phyloP scores from a whole-genome alignment of 2,113 vertebrate genomes.

The Austrofundulus limnaeus region DNA sequence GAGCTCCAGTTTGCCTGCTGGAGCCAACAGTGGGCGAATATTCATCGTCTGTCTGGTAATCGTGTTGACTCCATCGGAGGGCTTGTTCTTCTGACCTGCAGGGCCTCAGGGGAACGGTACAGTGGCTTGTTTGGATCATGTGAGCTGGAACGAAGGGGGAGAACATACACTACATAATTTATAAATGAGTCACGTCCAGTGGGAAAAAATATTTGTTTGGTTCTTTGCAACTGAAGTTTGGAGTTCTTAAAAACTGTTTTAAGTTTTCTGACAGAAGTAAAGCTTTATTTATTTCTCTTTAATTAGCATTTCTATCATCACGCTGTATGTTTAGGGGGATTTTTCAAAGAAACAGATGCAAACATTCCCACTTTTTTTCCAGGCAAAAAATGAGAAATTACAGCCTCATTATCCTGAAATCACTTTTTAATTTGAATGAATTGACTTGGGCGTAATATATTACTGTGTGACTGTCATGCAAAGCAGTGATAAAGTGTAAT shows the following conservation, averaged over 20 bases:
- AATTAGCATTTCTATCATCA: conserved; percentile 43
- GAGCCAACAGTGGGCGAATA: conserved; percentile 60
- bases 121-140: conserved; percentile 48
- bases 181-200: conserved; percentile 10
- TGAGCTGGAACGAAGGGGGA: conserved; percentile 29
- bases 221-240: conserved; percentile 11
- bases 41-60: conserved; percentile 58
- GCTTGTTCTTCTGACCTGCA: conserved; percentile 59
- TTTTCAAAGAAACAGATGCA: conserved; percentile 42
- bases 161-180: conserved; percentile 8
- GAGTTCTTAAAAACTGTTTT: conserved; percentile 34
- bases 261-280: not conserved
- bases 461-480: conserved; percentile 57
- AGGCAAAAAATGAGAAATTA: conserved; percentile 52
- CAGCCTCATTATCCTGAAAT: conserved; percentile 69
- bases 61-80: conserved; percentile 62
- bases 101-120: conserved; percentile 40
- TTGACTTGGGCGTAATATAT: conserved; percentile 59
- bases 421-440: conserved; percentile 70
- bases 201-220: conserved; percentile 5
- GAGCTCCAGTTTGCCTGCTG: conserved; percentile 38
- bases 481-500: conserved; percentile 63
- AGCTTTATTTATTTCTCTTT: conserved; percentile 1
- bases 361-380: conserved; percentile 52
- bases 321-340: conserved; percentile 31